Base-by-base conservation (phyloP, 1,140 invertebrate species). In the Marisa cornuarietis region DNA sequence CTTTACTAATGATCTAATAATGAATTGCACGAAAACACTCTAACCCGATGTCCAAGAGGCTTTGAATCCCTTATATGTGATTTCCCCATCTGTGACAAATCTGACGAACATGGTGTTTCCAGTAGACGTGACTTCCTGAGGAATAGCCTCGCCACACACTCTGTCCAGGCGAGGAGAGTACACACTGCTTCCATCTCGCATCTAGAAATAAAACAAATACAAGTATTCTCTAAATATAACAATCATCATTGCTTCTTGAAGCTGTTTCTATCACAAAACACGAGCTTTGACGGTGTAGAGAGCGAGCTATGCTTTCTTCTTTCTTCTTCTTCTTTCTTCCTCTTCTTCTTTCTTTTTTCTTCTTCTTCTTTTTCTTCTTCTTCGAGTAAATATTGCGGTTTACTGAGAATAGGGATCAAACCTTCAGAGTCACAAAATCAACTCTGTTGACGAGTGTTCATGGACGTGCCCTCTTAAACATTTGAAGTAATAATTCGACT, bases 171-270 rank as follows among this genome's bases (percentile, higher is more conserved):
- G n/a, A 11, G 42, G 49, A 14, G 71, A 51, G 9, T 22, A n/a
- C 42, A 51, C 52, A 49, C 52, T 52, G 16, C 24, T 51, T n/a
- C 71, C 71, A n/a, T 73, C 71, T 73, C 71, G 42, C 18, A 73
- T 52, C 71, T 73, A 49, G 18, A 73, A 16, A 51, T 16, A 71
- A 9, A 71, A 22, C 42, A 42, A 24, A 26, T 49, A 14, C 62
- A 24, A n/a, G 24, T 22, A 26, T 0, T 16, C 68, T 16, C 68
- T 7, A n/a, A 11, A 16, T 5, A 26, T 8, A 26, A 51, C n/a
- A 71, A 3, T 13, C 69, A 71, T 49, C 26, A 0, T 42, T 49
- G n/a, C 69, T n/a, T n/a, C n/a, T n/a, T n/a, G n/a, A 71, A 14
- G 31, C 69, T 16, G 14, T 42, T 9, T 26, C 31, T 42, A 6